Evolutionary conservation across 2,888 invertebrate genomes (phyloP).

Genomic region (Drosophila pseudotalamancana): DNA sequence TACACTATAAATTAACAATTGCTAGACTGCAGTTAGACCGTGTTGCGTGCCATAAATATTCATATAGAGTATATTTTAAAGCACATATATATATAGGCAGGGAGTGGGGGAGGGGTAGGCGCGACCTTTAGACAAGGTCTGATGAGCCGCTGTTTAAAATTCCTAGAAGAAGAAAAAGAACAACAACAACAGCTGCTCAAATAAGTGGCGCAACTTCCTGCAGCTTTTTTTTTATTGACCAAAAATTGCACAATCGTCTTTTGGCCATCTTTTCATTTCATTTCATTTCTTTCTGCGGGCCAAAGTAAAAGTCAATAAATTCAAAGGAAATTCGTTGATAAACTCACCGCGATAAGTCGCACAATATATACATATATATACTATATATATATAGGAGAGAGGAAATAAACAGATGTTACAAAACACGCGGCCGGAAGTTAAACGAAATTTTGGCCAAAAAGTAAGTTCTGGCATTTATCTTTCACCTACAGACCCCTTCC

Average conservation of each 20-base stretch:
- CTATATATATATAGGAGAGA: neutral
- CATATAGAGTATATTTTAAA: slow-evolving; percentile 43
- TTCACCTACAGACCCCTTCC: too few species aligned
- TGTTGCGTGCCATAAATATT: slow-evolving; percentile 54
- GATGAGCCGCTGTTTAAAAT: slow-evolving; percentile 35
- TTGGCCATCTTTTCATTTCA: slow-evolving; percentile 46
- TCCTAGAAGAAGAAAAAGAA: slow-evolving; percentile 37
- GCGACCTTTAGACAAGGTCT: slow-evolving; percentile 63
- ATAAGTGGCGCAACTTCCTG: slow-evolving; percentile 55
- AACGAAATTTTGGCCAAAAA: slow-evolving; percentile 69
- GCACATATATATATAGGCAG: neutral
- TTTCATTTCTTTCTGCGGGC: slow-evolving; percentile 41
- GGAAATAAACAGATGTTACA: slow-evolving; percentile 64
- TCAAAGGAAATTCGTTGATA: slow-evolving; percentile 74
- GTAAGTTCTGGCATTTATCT: slow-evolving; percentile 16
- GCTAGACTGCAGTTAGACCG: neutral
- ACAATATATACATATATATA: slow-evolving; percentile 3
- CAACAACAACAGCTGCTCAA: slow-evolving; percentile 24
- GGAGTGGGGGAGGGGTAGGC: neutral
- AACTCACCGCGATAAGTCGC: slow-evolving; percentile 59
- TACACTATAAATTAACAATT: slow-evolving; percentile 12
- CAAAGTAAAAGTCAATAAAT: slow-evolving; percentile 76
- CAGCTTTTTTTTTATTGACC: slow-evolving; percentile 9
- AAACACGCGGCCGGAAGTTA: slow-evolving; percentile 73
- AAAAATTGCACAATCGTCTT: slow-evolving; percentile 32